phyloP scores from a whole-genome alignment of 2,797 vertebrate genomes.

The Epinephelus malabaricus region DNA sequence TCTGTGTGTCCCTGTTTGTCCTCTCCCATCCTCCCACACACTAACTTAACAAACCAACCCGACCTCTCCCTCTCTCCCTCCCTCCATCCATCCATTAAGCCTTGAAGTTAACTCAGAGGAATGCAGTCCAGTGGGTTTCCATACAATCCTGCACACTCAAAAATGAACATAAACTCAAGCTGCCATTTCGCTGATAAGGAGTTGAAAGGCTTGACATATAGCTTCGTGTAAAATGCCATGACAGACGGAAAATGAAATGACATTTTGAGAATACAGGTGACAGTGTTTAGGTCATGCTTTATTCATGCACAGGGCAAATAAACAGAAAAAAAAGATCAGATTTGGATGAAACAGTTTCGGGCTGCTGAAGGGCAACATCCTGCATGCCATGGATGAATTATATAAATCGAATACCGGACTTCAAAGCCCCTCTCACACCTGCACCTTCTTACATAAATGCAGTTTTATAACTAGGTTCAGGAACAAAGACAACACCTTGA shows the following conservation, averaged over 20 bases:
- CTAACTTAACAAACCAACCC: neutral
- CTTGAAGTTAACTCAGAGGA: conserved; percentile 23
- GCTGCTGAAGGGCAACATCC: neutral
- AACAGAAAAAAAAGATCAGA: neutral
- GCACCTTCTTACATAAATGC: neutral
- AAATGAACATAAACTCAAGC: conserved; percentile 10
- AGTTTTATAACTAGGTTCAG: no score
- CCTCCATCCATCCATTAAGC: neutral
- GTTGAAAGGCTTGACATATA: neutral
- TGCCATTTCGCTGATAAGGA: neutral
- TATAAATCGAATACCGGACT: neutral
- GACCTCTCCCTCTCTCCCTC: neutral
- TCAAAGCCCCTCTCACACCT: neutral
- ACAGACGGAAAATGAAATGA: neutral
- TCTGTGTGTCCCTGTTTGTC: conserved; percentile 5
- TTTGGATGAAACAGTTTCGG: neutral
- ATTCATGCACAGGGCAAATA: neutral
- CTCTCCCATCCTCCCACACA: neutral
- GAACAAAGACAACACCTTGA: no score
- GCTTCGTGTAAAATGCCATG: neutral
- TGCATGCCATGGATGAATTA: neutral
- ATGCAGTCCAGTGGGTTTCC: neutral
- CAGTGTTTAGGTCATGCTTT: neutral
- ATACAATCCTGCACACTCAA: conserved; percentile 1
- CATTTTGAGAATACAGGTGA: no score